A percentile compares a stretch with the other conserved stretches of the same genome.
These are phyloP conservation scores for Drosophila rhopaloa DNA, from an alignment of 1,140 invertebrate genomes.

Conservation along the genomic window DNA sequence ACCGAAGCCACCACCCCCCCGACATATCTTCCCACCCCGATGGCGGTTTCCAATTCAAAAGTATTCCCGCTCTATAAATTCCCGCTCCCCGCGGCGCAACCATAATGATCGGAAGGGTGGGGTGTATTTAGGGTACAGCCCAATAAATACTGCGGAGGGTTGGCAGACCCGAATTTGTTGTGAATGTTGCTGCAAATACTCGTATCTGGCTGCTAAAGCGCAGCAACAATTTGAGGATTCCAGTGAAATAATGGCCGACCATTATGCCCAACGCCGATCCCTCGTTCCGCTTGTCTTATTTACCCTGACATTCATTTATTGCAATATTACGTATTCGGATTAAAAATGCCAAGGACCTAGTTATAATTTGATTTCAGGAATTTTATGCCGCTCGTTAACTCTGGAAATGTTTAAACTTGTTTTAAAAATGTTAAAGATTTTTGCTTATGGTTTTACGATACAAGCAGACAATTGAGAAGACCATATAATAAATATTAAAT, in stretches of 20 bases:
- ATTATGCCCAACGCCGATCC: constrained; percentile 52
- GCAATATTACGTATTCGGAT: constrained; percentile 25
- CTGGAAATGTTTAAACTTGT: not conserved
- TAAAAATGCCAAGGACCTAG: constrained; percentile 21
- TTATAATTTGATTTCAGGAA: constrained; percentile 36
- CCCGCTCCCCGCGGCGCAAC: constrained; percentile 41
- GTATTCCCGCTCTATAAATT: constrained; percentile 36
- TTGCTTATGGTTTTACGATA: not conserved
- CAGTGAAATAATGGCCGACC: constrained; percentile 75
- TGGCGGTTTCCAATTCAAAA: constrained; percentile 19
- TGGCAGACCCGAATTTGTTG: constrained; percentile 37
- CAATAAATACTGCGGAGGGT: constrained; percentile 28
- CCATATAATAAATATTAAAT: too few relatives aligned
- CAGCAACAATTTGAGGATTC: constrained; percentile 63
- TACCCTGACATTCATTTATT: constrained; percentile 30
- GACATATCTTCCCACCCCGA: constrained; percentile 15
- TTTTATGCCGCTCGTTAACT: constrained; percentile 6
- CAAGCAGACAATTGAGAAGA: too few relatives aligned
- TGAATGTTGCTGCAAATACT: constrained; percentile 42
- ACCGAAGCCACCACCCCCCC: constrained; percentile 33
- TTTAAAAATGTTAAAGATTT: not conserved
- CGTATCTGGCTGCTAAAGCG: constrained; percentile 12
- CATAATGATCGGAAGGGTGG: constrained; percentile 58
- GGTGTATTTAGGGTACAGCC: constrained; percentile 32
- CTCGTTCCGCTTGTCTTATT: constrained; percentile 22